Conservation (phyloP, 2,113 vertebrate species). For the Cynopterus brachyotis region DNA sequence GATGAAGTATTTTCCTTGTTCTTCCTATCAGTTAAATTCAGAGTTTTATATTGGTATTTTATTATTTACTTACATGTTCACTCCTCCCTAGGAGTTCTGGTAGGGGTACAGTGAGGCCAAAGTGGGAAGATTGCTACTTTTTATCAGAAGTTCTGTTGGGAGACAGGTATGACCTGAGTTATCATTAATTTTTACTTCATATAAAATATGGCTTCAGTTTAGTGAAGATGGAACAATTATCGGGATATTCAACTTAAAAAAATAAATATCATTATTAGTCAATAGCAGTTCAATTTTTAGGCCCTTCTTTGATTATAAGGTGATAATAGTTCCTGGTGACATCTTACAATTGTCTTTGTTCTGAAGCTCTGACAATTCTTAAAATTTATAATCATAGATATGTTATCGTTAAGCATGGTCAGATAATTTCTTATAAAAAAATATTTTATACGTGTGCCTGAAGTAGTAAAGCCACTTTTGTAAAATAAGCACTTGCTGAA, state of each 20-base stretch:
- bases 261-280: background rate
- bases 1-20: conserved; percentile 10
- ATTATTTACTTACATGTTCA: background rate
- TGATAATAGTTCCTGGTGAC: background rate
- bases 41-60: background rate
- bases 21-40: background rate
- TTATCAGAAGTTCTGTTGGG: background rate
- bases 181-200: background rate
- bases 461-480: background rate
- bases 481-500: conserved; percentile 28
- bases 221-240: background rate
- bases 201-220: background rate
- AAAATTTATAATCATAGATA: background rate
- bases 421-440: background rate
- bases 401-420: background rate
- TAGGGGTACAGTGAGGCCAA: background rate
- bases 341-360: background rate
- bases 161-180: background rate
- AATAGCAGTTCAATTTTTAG: background rate
- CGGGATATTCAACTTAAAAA: background rate
- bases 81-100: background rate
- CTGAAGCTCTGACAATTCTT: background rate
- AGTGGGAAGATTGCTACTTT: background rate
- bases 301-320: background rate
- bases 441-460: background rate